phyloP scores from a whole-genome alignment of 2,797 vertebrate species.

The Bradypodion ventrale region DNA sequence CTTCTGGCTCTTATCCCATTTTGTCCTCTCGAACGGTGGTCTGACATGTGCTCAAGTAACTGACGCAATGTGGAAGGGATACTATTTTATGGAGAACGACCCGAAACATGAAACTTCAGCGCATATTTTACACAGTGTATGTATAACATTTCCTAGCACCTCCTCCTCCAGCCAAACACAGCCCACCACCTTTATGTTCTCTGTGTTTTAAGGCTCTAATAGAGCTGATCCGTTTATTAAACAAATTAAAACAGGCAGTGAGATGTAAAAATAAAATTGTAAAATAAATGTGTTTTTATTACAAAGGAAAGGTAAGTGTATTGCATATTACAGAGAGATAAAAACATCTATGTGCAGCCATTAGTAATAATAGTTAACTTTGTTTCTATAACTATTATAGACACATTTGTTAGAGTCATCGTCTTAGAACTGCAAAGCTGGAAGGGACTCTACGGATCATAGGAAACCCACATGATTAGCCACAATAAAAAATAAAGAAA shows the following conservation, averaged over 20 bases:
- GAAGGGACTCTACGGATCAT: too few relatives aligned
- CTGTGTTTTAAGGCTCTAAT: background rate
- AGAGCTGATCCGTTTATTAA: slow-evolving; percentile 35
- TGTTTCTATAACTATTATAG: background rate
- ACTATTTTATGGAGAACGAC: slow-evolving; percentile 74
- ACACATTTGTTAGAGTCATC: background rate
- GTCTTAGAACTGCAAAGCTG: too few relatives aligned
- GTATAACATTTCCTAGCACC: slow-evolving; percentile 17
- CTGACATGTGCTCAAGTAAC: slow-evolving; percentile 70
- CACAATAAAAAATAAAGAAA: background rate
- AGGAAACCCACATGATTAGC: background rate
- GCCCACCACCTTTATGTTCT: background rate
- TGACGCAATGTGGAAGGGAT: slow-evolving; percentile 66
- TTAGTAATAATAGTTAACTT: background rate
- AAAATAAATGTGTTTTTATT: slow-evolving; percentile 43
- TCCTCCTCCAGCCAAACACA: background rate
- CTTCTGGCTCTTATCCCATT: slow-evolving; percentile 78
- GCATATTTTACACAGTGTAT: slow-evolving; percentile 47
- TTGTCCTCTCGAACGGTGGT: slow-evolving; percentile 77
- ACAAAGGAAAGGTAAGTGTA: slow-evolving; percentile 32
- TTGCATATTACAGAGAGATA: background rate
- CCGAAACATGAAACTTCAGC: slow-evolving; percentile 77
- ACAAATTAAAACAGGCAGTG: slow-evolving; percentile 3
- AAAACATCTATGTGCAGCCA: background rate
- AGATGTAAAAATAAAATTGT: background rate